These are phyloP conservation scores for Griposia aprilina DNA, from an alignment of 2,888 invertebrate genomes.

Conservation along the genomic window DNA sequence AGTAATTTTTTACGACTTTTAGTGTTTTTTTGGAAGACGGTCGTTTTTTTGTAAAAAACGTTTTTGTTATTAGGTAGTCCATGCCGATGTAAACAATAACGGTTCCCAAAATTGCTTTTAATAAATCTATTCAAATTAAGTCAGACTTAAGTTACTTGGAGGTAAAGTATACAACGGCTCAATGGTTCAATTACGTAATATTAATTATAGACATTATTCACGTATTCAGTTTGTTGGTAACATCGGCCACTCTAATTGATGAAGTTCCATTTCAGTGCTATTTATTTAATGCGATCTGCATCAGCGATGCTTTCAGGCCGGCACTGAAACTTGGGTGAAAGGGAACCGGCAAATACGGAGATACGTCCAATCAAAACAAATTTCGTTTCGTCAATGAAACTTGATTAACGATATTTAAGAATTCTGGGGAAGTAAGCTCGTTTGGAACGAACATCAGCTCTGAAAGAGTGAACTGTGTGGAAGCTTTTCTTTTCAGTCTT, in stretches of 20 bases:
- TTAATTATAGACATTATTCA: slow-evolving; percentile 63
- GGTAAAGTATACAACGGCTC: slow-evolving; percentile 53
- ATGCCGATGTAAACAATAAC: slow-evolving; percentile 29
- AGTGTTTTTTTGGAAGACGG: no score
- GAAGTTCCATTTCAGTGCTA: slow-evolving; percentile 66
- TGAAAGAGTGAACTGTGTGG: not conserved
- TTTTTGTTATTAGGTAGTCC: not conserved
- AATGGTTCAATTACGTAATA: slow-evolving; percentile 61
- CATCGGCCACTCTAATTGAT: slow-evolving; percentile 67
- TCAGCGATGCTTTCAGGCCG: slow-evolving; percentile 59
- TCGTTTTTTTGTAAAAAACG: no score
- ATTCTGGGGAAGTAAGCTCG: slow-evolving; percentile 16
- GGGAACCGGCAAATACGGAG: slow-evolving; percentile 26
- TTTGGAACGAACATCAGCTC: slow-evolving; percentile 13
- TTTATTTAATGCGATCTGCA: slow-evolving; percentile 72
- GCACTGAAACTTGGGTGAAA: slow-evolving; percentile 48
- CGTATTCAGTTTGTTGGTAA: slow-evolving; percentile 55
- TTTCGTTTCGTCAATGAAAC: slow-evolving; percentile 33
- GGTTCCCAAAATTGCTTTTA: slow-evolving; percentile 43
- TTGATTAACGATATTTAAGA: slow-evolving; percentile 51
- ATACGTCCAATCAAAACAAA: slow-evolving; percentile 51
- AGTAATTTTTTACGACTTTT: no score
- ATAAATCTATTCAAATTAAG: slow-evolving; percentile 62
- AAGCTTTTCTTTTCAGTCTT: not conserved
- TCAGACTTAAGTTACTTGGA: slow-evolving; percentile 43